These are phyloP conservation scores for Xylophagus ater DNA, from an alignment of 2,888 invertebrate species.

Conservation along the genomic window DNA sequence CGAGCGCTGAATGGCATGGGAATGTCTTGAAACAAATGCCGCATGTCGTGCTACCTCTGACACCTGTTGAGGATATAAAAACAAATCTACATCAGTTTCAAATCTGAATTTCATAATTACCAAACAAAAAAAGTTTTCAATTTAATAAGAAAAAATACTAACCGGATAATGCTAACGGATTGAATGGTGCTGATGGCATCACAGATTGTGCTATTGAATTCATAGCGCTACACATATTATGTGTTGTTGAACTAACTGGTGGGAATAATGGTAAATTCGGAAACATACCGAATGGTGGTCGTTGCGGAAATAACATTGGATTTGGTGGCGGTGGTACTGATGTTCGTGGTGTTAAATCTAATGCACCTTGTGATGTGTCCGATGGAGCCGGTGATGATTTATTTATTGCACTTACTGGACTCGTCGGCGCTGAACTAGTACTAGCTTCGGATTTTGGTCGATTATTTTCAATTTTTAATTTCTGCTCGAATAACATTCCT, in stretches of 20 bases:
- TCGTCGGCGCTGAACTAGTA: conserved; percentile 31
- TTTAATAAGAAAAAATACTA: conserved; percentile 22
- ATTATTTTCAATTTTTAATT: conserved; percentile 32
- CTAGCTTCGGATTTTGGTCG: conserved; percentile 25
- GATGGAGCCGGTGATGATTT: conserved; percentile 39
- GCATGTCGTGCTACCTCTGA: conserved; percentile 84
- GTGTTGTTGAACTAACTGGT: conserved; percentile 45
- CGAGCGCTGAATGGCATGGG: conserved; percentile 95
- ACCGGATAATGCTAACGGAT: conserved; percentile 71
- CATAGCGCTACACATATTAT: conserved; percentile 64
- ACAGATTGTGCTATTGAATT: conserved; percentile 72
- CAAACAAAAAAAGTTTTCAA: background rate
- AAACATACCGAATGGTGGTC: conserved; percentile 38
- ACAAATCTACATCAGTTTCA: conserved; percentile 13
- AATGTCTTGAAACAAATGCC: conserved; percentile 98
- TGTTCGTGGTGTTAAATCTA: conserved; percentile 47
- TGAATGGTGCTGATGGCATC: conserved; percentile 74
- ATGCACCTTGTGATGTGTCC: conserved; percentile 44
- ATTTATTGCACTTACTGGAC: conserved; percentile 26
- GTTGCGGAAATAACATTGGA: conserved; percentile 13
- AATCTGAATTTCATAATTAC: conserved; percentile 3
- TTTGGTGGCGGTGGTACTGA: conserved; percentile 18
- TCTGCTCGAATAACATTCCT: conserved; percentile 35
- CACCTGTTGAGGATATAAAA: conserved; percentile 41
- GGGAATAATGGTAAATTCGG: conserved; percentile 38